Evolutionary conservation across 2,113 vertebrate genomes (phyloP).

Genomic region (Syngnathus floridae): DNA sequence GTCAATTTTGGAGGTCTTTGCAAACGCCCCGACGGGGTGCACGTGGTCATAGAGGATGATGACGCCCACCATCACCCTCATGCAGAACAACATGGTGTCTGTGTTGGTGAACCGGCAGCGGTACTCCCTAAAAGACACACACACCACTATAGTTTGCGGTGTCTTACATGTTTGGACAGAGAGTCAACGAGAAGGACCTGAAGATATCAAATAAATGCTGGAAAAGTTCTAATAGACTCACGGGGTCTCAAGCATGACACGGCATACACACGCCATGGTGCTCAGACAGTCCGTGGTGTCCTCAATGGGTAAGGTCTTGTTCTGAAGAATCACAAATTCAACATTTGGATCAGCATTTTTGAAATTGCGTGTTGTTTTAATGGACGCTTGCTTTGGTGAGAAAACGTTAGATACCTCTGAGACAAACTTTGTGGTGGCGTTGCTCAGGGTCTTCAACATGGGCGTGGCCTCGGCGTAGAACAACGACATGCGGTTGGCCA

Average conservation of each 20-base stretch:
- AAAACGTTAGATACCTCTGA: conserved; percentile 73
- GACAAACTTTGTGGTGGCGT: conserved; percentile 88
- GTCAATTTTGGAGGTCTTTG: conserved; percentile 91
- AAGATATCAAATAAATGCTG: background rate
- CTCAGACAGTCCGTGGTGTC: conserved; percentile 92
- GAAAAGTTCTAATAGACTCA: conserved; percentile 61
- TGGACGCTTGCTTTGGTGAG: background rate
- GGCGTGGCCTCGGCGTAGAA: conserved; percentile 88
- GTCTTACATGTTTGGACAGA: too few species aligned
- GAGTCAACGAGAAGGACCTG: too few species aligned
- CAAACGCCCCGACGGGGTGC: conserved; percentile 87
- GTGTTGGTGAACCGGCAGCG: conserved; percentile 90
- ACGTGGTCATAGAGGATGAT: conserved; percentile 93
- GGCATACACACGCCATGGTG: conserved; percentile 92
- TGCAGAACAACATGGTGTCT: conserved; percentile 91
- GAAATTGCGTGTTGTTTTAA: background rate
- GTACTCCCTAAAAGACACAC: conserved; percentile 73
- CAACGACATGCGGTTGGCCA: conserved; percentile 91
- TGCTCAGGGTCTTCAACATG: conserved; percentile 91
- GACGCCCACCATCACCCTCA: conserved; percentile 92
- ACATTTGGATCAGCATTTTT: background rate
- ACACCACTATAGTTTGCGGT: background rate
- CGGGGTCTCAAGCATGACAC: conserved; percentile 93
- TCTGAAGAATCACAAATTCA: conserved; percentile 60
- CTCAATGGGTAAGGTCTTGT: conserved; percentile 89